Evolutionary conservation across 2,113 vertebrate genomes (phyloP).

Genomic region (Oreotrochilus melanogaster): DNA sequence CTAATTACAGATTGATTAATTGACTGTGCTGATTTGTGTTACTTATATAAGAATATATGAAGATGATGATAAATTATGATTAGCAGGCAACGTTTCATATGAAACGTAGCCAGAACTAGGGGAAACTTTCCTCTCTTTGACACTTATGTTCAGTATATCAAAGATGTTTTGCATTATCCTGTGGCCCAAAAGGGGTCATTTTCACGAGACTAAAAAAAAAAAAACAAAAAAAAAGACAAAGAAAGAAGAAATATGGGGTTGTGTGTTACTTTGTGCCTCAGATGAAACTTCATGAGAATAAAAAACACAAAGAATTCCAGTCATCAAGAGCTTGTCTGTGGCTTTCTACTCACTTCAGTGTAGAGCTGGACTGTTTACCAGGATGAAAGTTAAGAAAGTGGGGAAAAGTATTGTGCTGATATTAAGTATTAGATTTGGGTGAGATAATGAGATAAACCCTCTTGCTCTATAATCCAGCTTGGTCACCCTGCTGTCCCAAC

Average conservation of each 20-base stretch:
- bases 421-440: background rate
- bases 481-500: no score
- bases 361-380: background rate
- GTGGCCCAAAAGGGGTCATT: no score
- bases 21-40: slow-evolving; percentile 76
- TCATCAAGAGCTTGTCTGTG: background rate
- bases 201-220: background rate
- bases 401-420: background rate
- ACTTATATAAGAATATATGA: slow-evolving; percentile 80
- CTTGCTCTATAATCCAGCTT: no score
- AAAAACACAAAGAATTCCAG: background rate
- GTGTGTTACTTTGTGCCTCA: background rate
- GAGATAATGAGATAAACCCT: background rate
- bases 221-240: no score
- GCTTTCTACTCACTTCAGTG: background rate
- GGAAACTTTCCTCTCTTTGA: slow-evolving; percentile 11
- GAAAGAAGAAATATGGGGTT: background rate
- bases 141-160: background rate
- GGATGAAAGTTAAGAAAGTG: background rate
- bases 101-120: background rate
- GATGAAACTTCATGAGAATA: background rate
- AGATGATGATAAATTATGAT: slow-evolving; percentile 76
- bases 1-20: slow-evolving; percentile 87
- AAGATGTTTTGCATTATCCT: background rate
- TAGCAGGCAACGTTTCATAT: background rate